phyloP scores from a whole-genome alignment of 2,113 vertebrate species.

The Girardinichthys multiradiatus region DNA sequence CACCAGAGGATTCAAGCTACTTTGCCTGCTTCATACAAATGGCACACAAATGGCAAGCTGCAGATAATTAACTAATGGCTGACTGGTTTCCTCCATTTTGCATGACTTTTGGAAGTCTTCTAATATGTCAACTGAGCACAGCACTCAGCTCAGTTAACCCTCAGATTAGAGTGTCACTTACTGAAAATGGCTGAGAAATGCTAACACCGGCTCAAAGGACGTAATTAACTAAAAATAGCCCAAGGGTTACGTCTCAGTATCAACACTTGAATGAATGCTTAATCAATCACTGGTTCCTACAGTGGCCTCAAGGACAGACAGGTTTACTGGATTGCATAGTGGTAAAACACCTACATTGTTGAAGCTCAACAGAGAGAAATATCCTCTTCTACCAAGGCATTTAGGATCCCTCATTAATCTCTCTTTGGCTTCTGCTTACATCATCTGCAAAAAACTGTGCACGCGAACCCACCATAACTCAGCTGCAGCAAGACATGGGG shows the following conservation, averaged over 20 bases:
- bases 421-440: background rate
- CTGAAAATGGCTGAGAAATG: constrained; percentile 15
- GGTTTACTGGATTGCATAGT: background rate
- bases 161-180: constrained; percentile 36
- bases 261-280: background rate
- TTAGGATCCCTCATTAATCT: background rate
- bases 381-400: background rate
- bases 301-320: background rate
- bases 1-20: constrained; percentile 24
- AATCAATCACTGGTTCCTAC: constrained; percentile 1
- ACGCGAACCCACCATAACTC: background rate
- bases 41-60: constrained; percentile 33
- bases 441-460: background rate
- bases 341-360: constrained; percentile 7
- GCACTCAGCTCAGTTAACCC: constrained; percentile 36
- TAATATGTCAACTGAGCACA: constrained; percentile 24
- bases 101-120: constrained; percentile 2
- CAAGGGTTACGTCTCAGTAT: background rate
- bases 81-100: constrained; percentile 10
- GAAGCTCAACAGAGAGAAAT: constrained; percentile 2
- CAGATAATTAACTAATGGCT: constrained; percentile 64
- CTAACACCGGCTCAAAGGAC: background rate
- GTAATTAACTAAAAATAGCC: background rate
- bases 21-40: constrained; percentile 1
- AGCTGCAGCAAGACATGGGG: background rate